Base-by-base conservation (phyloP, 2,113 vertebrate genomes). In the Cavia porcellus region DNA sequence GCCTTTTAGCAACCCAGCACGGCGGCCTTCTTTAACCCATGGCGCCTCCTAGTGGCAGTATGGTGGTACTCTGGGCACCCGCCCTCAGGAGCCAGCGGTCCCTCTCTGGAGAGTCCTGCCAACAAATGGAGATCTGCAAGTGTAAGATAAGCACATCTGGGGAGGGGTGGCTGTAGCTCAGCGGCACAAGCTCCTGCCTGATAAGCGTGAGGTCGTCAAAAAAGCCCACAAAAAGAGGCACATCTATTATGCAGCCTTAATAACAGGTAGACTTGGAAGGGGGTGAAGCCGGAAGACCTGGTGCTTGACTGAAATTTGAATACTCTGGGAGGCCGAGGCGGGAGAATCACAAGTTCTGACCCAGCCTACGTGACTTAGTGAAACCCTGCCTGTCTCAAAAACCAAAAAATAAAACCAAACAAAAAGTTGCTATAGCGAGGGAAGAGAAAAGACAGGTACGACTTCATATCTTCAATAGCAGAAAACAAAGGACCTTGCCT, bases 31-130 rank as follows among this genome's bases (percentile, higher is more conserved):
- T 28, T 24, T 62, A 0, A 35, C 72, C 55, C 42, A 0, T 30
- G 4, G 94, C 75, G 79, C 84, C 94, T 75, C 81, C 96, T 94
- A 0, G 92, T 74, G 97, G 93, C 20, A 0, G 84, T 57, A 8
- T 9, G 7, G 80, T 3, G 45, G 14, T 9, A 14, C 0, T 72
- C 32, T 8, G 83, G 32, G 47, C 61, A 45, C 1, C 1, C 0
- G 28, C 19, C 24, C 2, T 89, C 3, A 0, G 25, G 12, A 52
- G 72, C 6, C 14, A 0, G 38, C 55, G 30, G 38, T 45, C 38
- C 38, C 32, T n/a, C 17, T 14, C 35, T 14, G 66, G 32, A 68
- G 30, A 15, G 50, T 9, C 22, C 25, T 12, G 28, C 75, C 30
- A 6, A 35, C n/a, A 7, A 9, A 28, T 10, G 77, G 66, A 30